Evolutionary conservation across 2,797 vertebrate genomes (phyloP), one percentile per base, ranked within the genome.

Genomic region (Propithecus deckenii): DNA sequence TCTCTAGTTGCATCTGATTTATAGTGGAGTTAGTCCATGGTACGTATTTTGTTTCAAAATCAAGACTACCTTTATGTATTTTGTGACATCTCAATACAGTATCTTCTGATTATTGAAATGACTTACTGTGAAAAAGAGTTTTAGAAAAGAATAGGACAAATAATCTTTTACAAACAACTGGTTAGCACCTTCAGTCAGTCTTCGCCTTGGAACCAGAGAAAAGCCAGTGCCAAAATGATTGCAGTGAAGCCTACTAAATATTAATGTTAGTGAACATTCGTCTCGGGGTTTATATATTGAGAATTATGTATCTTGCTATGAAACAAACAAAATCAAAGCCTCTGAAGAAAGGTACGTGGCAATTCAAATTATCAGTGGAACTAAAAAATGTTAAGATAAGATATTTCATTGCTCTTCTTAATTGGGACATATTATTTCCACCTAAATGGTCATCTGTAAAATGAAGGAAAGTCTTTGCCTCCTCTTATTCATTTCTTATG

Each of bases 201-300:
- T 48, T 52, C 43, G 0, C 7, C 43, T 65, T n/a, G 0, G 4
- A 93, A 2, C 18, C 5, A 1, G 50, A 75, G 17, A 32, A 35
- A 55, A 72, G 8, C 17, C 4, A 46, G 10, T 30, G n/a, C 6
- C 10, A 17, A 89, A n/a, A 28, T 43, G 17, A 9, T 7, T 38
- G 20, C 18, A n/a, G 17, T 2, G 1, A 5, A 65, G 41, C 46
- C 35, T 69, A 17, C 30, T 28, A 52, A 79, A 72, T 63, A 2
- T n/a, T 50, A 86, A 1, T 17, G 57, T 43, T 35, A 59, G 5
- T 32, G 67, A 55, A 9, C n/a, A 30, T 63, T 30, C 35, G 55
- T 38, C 41, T 95, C 28, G 59, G 35, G 15, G 80, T 52, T 95
- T 69, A 22, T 5, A 79, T n/a, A 63, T 57, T 55, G 0, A 75